Base-by-base conservation (phyloP, 1,140 invertebrate species). In the Ericerus pela region DNA sequence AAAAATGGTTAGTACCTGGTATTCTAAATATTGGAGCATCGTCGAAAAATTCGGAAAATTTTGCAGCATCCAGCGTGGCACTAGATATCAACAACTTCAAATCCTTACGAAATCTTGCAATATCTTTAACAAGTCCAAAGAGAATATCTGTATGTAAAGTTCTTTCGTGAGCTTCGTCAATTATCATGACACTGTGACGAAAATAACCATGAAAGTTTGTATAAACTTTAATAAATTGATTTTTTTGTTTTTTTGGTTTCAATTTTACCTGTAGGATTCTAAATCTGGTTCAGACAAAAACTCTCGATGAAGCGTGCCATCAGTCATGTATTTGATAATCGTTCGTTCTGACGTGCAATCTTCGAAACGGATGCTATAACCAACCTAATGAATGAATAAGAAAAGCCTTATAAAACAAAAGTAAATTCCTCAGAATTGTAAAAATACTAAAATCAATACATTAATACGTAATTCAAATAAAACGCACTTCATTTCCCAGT, bases 251-350 rank as follows among this genome's bases (percentile, higher is more conserved):
- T n/a, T n/a, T n/a, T n/a, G n/a, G n/a, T n/a, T n/a, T n/a, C n/a
- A n/a, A 41, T 16, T 16, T 41, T 16, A 47, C 41, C 41, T 47
- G 14, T 58, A 58, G 11, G 55, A 55, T 18, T 37, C 53, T 24
- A 99, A 73, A 75, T 97, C 94, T 1, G 95, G 95, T 71, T 99
- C 96, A 56, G 88, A 88, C 1, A 99, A 74, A 71, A 98, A 99
- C 73, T 99, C 96, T 66, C 96, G 75, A 51, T 99, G 83, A 41
- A 99, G 69, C 65, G 96, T 99, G 67, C 96, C 96, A 73, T 99
- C 96, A 37, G 96, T 99, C 95, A 99, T 98, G 64, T 99, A 99
- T 72, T 99, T 99, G n/a, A 99, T 81, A 4, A 80, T 65, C 20
- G 80, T 80, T 53, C 79, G 69, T 63, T 84, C 80, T 20, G 79